Evolutionary conservation across 2,888 invertebrate species (phyloP).

Genomic region (Acronicta alni): DNA sequence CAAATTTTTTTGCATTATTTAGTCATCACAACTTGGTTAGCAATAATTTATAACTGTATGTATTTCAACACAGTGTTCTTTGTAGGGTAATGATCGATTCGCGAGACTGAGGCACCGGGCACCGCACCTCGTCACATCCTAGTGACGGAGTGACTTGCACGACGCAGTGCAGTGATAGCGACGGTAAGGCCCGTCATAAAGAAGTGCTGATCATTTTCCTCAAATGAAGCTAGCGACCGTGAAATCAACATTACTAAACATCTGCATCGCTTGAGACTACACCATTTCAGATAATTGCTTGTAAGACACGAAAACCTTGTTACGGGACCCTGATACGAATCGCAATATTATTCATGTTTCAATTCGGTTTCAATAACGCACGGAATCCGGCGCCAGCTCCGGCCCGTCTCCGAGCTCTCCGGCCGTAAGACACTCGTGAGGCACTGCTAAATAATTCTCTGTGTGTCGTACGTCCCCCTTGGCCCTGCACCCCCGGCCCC

Average conservation of each 20-base stretch:
- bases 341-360: constrained; percentile 58
- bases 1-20: no score
- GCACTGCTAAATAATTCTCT: constrained; percentile 71
- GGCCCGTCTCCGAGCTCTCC: constrained; percentile 2
- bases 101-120: no score
- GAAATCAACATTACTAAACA: not conserved
- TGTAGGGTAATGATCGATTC: no score
- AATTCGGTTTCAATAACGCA: constrained; percentile 54
- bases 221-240: no score
- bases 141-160: no score
- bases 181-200: no score
- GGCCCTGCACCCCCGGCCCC: not conserved
- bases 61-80: no score
- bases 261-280: not conserved
- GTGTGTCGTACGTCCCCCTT: constrained; percentile 48
- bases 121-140: no score
- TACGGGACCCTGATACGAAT: constrained; percentile 4
- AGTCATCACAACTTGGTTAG: no score
- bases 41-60: no score
- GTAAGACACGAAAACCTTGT: constrained; percentile 1
- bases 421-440: constrained; percentile 51
- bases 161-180: no score
- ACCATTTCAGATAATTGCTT: not conserved
- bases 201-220: no score
- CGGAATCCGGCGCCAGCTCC: constrained; percentile 15